Percentiles rank a stretch among this genome's conserved stretches.
Conservation (phyloP, 2,888 invertebrate species). For the Heteromyza rotundicornis region DNA sequence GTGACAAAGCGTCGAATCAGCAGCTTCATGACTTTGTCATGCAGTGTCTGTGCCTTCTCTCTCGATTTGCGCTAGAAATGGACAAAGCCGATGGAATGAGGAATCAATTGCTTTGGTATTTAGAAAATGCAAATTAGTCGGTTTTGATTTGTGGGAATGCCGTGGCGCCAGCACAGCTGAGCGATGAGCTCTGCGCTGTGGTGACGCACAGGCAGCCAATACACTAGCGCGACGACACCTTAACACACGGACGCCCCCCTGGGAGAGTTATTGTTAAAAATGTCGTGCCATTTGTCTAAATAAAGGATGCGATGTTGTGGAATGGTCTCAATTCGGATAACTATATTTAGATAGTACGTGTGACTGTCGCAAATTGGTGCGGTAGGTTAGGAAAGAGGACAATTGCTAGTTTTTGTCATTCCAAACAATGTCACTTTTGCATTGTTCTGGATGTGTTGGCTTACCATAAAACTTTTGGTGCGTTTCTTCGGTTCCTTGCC, state of each 20-base stretch:
- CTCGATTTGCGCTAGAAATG: constrained; percentile 73
- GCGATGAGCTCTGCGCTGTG: neutral
- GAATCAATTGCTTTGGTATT: neutral
- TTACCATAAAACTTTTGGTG: constrained; percentile 70
- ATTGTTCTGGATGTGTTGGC: constrained; percentile 22
- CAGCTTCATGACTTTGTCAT: constrained; percentile 86
- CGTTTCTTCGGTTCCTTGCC: constrained; percentile 62
- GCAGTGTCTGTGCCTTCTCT: constrained; percentile 73
- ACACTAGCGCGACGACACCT: neutral
- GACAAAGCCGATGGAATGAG: neutral
- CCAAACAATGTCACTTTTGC: too few relatives aligned
- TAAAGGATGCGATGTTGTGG: neutral
- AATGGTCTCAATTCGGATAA: neutral
- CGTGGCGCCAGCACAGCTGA: constrained; percentile 18
- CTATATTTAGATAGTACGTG: neutral
- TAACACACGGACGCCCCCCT: neutral
- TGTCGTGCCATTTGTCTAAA: constrained; percentile 20
- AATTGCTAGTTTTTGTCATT: too few relatives aligned
- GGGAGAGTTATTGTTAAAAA: constrained; percentile 18
- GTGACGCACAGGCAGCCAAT: neutral
- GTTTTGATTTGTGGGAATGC: neutral
- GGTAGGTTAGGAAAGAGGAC: neutral
- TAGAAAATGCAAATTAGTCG: constrained; percentile 14
- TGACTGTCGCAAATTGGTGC: neutral
- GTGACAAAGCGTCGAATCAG: constrained; percentile 90